Evolutionary conservation across 2,888 invertebrate genomes (phyloP), one percentile per base, ranked within the genome.

Genomic region (Drosophila borealis): DNA sequence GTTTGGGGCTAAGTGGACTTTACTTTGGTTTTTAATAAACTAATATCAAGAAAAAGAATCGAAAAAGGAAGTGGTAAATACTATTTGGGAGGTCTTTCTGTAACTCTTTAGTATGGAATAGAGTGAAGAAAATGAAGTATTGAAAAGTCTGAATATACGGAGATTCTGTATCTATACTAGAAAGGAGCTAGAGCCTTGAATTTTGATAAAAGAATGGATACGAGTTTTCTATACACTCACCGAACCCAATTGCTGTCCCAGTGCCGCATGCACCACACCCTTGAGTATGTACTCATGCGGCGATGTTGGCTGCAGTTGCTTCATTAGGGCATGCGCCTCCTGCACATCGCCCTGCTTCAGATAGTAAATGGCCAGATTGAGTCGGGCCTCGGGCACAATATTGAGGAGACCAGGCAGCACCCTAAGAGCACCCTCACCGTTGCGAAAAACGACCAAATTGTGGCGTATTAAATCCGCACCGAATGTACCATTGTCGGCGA

Each of bases 271-370:
- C 0, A 99, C 98, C 21, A 99, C 98, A 0, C 98, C 99, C 90
- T 99, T 97, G 44, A 99, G 93, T 77, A 99, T 98, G 91, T 98
- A 99, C 91, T 99, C 99, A 80, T 98, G 96, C 0, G 99, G 98
- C 2, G 97, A 96, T 1, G 97, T 96, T 0, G 99, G 98, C 88
- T 98, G 98, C 55, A 99, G 92, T 60, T 98, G 97, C 91, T 98
- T 98, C 87, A 99, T 95, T 45, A 99, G 92, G 39, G 96, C 95
- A 81, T 96, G 96, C 0, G 99, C 98, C 91, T 98, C 98, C 67
- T 95, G 93, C 0, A 98, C 95, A 87, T 98, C 97, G 78, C 98
- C 96, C 92, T 96, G 96, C 81, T 96, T 96, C 29, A 99, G 94
- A 90, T 98, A 95, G 93, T 98, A 97, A 65, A 99, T 98, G 3